Evolutionary conservation across 2,797 vertebrate genomes (phyloP).

Genomic region (Sciurus vulgaris): DNA sequence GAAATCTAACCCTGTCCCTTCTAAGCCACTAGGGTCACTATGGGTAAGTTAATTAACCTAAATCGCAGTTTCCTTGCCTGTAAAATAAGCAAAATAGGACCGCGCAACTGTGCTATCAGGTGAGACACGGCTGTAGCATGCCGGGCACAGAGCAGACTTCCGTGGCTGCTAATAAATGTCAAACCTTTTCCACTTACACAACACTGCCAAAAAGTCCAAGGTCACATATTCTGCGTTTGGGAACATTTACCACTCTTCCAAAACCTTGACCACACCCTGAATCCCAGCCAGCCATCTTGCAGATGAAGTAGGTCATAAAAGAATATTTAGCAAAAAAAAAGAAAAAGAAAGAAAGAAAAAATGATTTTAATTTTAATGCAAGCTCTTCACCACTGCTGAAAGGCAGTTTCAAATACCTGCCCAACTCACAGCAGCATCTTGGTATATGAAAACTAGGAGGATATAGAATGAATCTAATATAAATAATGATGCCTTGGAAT

Average conservation of each 20-base stretch:
- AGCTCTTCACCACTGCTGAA: neutral
- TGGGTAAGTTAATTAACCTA: constrained; percentile 4
- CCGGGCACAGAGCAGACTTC: neutral
- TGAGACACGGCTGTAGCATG: neutral
- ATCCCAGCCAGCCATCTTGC: constrained; percentile 61
- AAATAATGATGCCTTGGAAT: neutral
- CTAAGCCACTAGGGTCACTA: constrained; percentile 2
- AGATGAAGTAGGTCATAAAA: constrained; percentile 69
- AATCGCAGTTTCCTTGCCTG: neutral
- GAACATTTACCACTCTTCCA: constrained; percentile 60
- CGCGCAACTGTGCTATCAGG: neutral
- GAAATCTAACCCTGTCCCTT: constrained; percentile 44
- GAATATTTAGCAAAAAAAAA: neutral
- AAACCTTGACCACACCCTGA: constrained; percentile 61
- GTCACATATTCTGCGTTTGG: neutral
- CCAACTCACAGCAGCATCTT: neutral
- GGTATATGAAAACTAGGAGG: neutral
- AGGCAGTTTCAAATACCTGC: neutral
- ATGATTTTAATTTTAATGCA: constrained; percentile 58
- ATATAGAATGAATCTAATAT: neutral
- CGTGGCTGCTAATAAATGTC: neutral
- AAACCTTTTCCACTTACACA: neutral
- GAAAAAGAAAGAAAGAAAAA: neutral
- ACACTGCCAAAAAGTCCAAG: constrained; percentile 14
- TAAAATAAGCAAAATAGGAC: constrained; percentile 25